These are phyloP conservation scores for Hybos culiciformis DNA, from an alignment of 2,888 invertebrate species.

Conservation along the genomic window DNA sequence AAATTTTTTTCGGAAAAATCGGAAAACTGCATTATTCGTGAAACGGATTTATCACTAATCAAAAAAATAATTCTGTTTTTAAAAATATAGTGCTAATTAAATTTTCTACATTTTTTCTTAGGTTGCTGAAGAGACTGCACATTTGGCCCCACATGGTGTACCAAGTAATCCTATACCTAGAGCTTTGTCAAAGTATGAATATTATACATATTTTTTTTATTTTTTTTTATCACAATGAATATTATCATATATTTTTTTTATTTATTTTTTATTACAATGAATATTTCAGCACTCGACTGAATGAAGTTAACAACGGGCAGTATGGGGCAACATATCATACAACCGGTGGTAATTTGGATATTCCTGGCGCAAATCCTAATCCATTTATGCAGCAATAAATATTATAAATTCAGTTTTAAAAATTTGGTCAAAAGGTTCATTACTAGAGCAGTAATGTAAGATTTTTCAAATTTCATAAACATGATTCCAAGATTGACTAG, in stretches of 20 bases:
- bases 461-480: too few relatives aligned
- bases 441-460: too few relatives aligned
- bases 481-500: too few relatives aligned
- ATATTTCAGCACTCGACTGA: conserved; percentile 66
- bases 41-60: too few relatives aligned
- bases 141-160: conserved; percentile 89
- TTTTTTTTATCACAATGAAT: too few relatives aligned
- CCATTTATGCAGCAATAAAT: conserved; percentile 35
- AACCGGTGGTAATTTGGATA: conserved; percentile 47
- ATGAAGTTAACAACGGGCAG: conserved; percentile 54
- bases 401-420: conserved; percentile 4
- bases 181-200: conserved; percentile 67
- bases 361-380: conserved; percentile 42
- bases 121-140: conserved; percentile 55
- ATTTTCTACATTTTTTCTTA: conserved; percentile 13
- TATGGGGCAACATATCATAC: conserved; percentile 57
- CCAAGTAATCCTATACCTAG: conserved; percentile 83
- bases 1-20: too few relatives aligned
- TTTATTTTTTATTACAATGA: too few relatives aligned
- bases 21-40: too few relatives aligned
- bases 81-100: not conserved
- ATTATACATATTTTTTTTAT: too few relatives aligned
- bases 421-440: too few relatives aligned
- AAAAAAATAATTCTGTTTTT: not conserved
- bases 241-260: too few relatives aligned